Evolutionary conservation across 2,797 vertebrate species (phyloP), one percentile per base, ranked within the genome.

Genomic region (Poecilia picta): DNA sequence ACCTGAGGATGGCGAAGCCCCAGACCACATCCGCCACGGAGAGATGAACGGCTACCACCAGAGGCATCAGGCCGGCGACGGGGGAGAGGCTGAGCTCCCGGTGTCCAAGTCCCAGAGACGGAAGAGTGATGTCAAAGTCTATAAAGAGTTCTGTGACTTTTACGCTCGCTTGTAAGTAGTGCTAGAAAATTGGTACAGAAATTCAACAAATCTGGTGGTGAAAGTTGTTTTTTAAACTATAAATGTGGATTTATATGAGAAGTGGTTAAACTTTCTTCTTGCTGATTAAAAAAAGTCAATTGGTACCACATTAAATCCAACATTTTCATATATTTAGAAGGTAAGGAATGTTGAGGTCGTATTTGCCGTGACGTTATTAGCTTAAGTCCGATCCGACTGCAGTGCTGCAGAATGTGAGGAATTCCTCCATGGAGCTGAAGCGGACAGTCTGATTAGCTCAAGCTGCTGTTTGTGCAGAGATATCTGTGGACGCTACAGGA

Each of bases 121-220:
- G 80, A 97, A 96, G 82, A 99, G 98, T 83, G 98, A 99, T 75
- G 92, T 97, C 70, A 98, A 98, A 94, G 97, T 99, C 90, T 99
- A 99, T 95, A 99, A 98, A 94, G 98, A 99, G 92, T 98, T 99
- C 87, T 99, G 98, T 95, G 98, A 99, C 95, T 99, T 99, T 91
- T 99, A 99, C 87, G 97, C 98, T 62, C 97, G 95, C 93, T 98
- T 97, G 98, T 99, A 95, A 99, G 98, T 98, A 64, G 31, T 55
- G n/a, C 6, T 77, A 5, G 64, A 45, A 23, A 8, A 49, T 16
- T n/a, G 43, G 13, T 6, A 3, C 15, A 45, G 41, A 45, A 43
- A 25, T n/a, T 45, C 41, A 45, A 28, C 68, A 71, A 71, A 71
- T 71, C 68, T 71, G 41, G 25, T 70, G 41, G 25, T 43, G 39